Base-by-base conservation (phyloP, 2,888 invertebrate genomes). In the Pomacea canaliculata region DNA sequence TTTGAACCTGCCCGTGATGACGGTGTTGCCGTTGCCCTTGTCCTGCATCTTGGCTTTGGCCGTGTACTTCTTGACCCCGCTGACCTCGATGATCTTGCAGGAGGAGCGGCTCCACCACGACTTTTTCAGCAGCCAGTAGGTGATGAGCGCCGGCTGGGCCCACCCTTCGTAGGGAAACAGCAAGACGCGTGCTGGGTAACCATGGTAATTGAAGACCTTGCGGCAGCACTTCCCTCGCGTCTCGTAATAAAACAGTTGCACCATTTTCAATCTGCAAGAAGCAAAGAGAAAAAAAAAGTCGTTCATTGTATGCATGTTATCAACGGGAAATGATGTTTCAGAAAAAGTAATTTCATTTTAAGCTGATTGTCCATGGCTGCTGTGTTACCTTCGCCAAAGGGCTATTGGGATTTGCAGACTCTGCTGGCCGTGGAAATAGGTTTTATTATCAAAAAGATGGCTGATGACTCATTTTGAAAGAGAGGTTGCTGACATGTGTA, bases 101-200 rank as follows among this genome's bases (percentile, higher is more conserved):
- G 95, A 93, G 86, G 94, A 94, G 76, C 94, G 93, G 83, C 95
- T 94, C 96, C 96, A 96, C 95, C 96, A 96, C 88, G 94, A 94
- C 70, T 95, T 95, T 90, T 95, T 95, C 87, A 96, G 93, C 76
- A 95, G 94, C 96, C 96, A 96, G 92, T 96, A 95, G 76, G 95
- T 95, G 73, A 95, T 95, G 73, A 95, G 94, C 62, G 96, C 96
- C 85, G 95, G 95, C 84, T 95, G 94, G 80, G 96, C 96, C 95
- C 96, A 96, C 46, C 96, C 95, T 90, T 96, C 96, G 91, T 96
- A 96, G 5, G 96, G 96, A 90, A 95, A 96, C 87, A 96, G 92
- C 84, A 95, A 93, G 84, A 96, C 95, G 94, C 95, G 95, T 91
- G 95, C 95, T 72, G 95, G 95, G 89, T 94, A 94, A 84, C 95